Percentiles rank a stretch among this genome's conserved stretches.
Evolutionary conservation across 1,140 invertebrate species (phyloP).

Genomic region (Delia radicum): DNA sequence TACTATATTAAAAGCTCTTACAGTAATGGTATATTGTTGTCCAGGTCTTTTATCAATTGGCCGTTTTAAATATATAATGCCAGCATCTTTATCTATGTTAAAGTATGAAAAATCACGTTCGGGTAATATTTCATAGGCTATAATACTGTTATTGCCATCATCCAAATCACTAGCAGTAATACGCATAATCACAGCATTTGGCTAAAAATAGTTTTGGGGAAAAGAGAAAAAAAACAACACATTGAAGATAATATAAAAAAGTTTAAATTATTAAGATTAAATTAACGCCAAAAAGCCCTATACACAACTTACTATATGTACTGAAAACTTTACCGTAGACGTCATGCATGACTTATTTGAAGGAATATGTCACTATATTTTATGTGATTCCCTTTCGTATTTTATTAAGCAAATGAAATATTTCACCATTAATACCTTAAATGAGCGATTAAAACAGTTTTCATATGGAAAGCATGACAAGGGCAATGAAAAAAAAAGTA

Average conservation of each 20-base stretch:
- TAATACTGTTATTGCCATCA: constrained; percentile 79
- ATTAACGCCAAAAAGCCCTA: no score
- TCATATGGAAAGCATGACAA: no score
- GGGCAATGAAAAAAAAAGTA: no score
- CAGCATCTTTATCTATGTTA: constrained; percentile 72
- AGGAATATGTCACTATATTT: no score
- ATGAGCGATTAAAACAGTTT: no score
- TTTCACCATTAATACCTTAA: no score
- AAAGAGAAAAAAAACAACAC: not conserved
- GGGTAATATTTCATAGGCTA: constrained; percentile 65
- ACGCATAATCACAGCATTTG: constrained; percentile 73
- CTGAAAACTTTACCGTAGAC: no score
- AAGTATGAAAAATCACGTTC: constrained; percentile 71
- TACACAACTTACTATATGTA: no score
- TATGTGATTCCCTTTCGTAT: no score
- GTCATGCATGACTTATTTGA: no score
- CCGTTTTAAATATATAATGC: constrained; percentile 75
- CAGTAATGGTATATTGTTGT: constrained; percentile 71
- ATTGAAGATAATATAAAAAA: not conserved
- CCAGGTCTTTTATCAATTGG: constrained; percentile 63
- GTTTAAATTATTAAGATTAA: no score
- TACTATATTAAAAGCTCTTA: constrained; percentile 76
- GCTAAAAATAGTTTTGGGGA: constrained; percentile 32
- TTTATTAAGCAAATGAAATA: no score
- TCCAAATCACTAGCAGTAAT: constrained; percentile 87